Base-by-base conservation (phyloP, 2,888 invertebrate genomes). In the Drosophila flavopinicola region DNA sequence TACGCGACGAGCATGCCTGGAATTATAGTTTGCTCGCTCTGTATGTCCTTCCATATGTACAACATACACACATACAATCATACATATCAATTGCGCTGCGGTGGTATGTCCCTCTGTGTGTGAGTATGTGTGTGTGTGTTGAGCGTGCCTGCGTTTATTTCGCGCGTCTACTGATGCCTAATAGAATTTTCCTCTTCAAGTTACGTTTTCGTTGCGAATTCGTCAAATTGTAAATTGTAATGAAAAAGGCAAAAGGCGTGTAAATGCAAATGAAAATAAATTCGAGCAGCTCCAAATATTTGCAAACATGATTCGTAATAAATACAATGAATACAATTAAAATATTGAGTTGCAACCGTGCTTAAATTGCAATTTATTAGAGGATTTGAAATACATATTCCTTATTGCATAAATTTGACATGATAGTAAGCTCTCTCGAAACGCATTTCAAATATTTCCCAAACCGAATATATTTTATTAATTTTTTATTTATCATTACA, bases 11-110 rank as follows among this genome's bases (percentile, higher is more conserved):
- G 24, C 30, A 27, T 75, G 30, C 15, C 33, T 27, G 56, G 56
- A 37, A 68, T 74, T 71, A 58, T 53, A 53, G 44, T 58, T 57
- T 11, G 47, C 30, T 41, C 20, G n/a, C 49, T 25, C 13, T 32
- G 39, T 53, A 15, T 53, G 39, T 37, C 30, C 37, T 32, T 32
- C 44, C 15, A 39, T 20, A 32, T 47, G 25, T 20, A 20, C 11
- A 25, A 23, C 33, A 35, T 13, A 29, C 47, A 59, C 61, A 53
- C 63, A 59, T 47, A 29, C 47, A 59, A 66, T 49, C 63, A 59
- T 47, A 52, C 68, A 71, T 68, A 63, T 79, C 75, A 68, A 71
- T 75, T 61, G 54, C 42, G 37, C 30, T 73, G 76, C 38, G 76
- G 68, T 38, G 41, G 15, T 27, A 15, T 6, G 20, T 37, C 20